Conservation (phyloP, 2,888 invertebrate genomes). For the Tipula confusa region DNA sequence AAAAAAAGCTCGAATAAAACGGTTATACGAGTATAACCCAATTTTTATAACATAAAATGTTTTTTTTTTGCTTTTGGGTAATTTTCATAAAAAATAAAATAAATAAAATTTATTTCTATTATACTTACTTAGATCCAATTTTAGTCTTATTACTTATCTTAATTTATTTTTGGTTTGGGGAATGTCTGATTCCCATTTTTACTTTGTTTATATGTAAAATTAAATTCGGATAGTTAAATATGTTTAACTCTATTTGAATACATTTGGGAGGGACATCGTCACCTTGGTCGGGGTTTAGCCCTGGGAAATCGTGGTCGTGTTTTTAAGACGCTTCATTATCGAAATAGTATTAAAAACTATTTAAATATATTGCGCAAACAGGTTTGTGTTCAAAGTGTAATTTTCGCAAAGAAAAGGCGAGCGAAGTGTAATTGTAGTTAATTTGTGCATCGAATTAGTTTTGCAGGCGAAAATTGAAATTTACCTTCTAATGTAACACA, state of each 20-base stretch:
- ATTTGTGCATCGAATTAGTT: too few relatives aligned
- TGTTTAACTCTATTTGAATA: not conserved
- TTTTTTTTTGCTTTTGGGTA: not conserved
- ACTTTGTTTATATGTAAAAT: not conserved
- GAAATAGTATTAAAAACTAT: too few relatives aligned
- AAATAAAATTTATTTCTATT: not conserved
- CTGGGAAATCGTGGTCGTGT: not conserved
- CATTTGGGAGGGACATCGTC: not conserved
- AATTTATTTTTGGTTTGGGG: not conserved
- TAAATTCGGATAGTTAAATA: not conserved
- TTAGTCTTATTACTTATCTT: not conserved
- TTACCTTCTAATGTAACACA: too few relatives aligned
- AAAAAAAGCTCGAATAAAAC: not conserved
- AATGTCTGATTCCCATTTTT: not conserved
- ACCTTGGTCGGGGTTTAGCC: too few relatives aligned
- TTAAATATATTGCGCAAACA: too few relatives aligned
- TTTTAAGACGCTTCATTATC: too few relatives aligned
- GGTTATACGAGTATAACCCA: not conserved
- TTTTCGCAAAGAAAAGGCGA: too few relatives aligned
- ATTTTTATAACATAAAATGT: not conserved
- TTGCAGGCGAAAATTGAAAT: too few relatives aligned
- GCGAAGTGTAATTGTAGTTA: too few relatives aligned
- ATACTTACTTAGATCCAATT: slow-evolving; percentile 12
- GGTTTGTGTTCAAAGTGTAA: too few relatives aligned
- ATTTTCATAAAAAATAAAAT: not conserved